Conservation (phyloP, 1,140 invertebrate genomes). For the Eriocheir sinensis region DNA sequence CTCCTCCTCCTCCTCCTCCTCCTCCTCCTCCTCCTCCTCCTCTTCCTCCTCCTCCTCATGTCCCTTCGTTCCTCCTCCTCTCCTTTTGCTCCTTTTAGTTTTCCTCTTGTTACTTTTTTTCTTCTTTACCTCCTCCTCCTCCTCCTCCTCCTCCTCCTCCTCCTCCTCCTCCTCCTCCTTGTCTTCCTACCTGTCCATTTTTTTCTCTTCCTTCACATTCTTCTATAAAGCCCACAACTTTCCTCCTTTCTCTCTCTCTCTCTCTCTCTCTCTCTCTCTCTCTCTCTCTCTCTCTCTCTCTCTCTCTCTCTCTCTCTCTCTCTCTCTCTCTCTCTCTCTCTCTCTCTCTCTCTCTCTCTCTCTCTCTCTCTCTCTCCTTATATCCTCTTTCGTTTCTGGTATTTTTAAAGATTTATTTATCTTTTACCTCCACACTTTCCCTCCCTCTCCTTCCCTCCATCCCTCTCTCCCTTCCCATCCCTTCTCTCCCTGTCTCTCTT, state of each 20-base stretch:
- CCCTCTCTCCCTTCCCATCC: not conserved
- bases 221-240: not conserved
- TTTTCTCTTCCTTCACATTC: not conserved
- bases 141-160: not conserved
- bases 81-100: not conserved
- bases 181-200: conserved; percentile 36
- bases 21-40: too few relatives aligned
- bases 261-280: not conserved
- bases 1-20: too few relatives aligned
- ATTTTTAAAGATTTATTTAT: not conserved
- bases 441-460: not conserved
- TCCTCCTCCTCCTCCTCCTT: conserved; percentile 8
- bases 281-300: conserved; percentile 44
- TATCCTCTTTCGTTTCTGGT: not conserved
- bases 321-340: conserved; percentile 50
- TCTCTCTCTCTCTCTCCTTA: not conserved
- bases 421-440: not conserved
- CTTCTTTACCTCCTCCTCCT: too few relatives aligned
- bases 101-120: not conserved
- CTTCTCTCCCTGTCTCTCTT: not conserved
- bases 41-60: too few relatives aligned
- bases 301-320: conserved; percentile 44
- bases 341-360: conserved; percentile 50
- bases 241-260: not conserved
- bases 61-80: too few relatives aligned